Conservation (phyloP, 2,888 invertebrate genomes). For the Lasioglossum figueresi region DNA sequence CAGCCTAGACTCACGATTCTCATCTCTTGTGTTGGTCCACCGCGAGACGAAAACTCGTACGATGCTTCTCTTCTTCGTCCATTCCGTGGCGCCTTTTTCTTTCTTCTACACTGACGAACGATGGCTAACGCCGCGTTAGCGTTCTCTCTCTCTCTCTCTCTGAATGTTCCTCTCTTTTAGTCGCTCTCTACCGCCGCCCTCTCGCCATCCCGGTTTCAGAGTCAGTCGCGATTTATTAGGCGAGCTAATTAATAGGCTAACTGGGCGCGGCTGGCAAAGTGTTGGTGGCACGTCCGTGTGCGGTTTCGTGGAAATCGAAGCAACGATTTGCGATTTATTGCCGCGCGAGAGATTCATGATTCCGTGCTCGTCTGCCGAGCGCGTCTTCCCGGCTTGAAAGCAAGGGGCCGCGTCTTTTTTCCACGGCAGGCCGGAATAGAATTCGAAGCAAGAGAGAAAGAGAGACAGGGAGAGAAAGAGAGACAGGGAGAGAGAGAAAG, state of each 20-base stretch:
- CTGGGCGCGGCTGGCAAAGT: slow-evolving; percentile 56
- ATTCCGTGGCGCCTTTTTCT: slow-evolving; percentile 26
- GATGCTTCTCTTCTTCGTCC: slow-evolving; percentile 44
- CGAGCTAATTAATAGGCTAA: slow-evolving; percentile 80
- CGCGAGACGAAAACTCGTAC: slow-evolving; percentile 68
- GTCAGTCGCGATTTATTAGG: slow-evolving; percentile 77
- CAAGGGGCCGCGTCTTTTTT: slow-evolving; percentile 44
- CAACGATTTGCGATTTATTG: slow-evolving; percentile 72
- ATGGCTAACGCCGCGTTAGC: slow-evolving; percentile 39
- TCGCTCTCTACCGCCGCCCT: slow-evolving; percentile 4
- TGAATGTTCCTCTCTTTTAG: background rate
- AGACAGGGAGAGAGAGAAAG: slow-evolving; percentile 14
- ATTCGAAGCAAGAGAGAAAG: slow-evolving; percentile 16
- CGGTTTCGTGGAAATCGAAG: slow-evolving; percentile 73
- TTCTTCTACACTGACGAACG: slow-evolving; percentile 27
- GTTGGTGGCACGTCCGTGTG: slow-evolving; percentile 31
- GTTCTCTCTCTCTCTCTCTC: slow-evolving; percentile 5
- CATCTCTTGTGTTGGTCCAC: slow-evolving; percentile 67
- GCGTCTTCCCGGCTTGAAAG: slow-evolving; percentile 37
- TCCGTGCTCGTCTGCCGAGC: slow-evolving; percentile 36
- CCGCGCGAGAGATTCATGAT: slow-evolving; percentile 65
- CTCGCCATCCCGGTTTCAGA: slow-evolving; percentile 7
- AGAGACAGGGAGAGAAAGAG: background rate
- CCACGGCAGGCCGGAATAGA: slow-evolving; percentile 34
- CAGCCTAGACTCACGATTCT: slow-evolving; percentile 72